These are phyloP conservation scores for Aeoliscus strigatus DNA, from an alignment of 2,797 vertebrate genomes.

Conservation along the genomic window DNA sequence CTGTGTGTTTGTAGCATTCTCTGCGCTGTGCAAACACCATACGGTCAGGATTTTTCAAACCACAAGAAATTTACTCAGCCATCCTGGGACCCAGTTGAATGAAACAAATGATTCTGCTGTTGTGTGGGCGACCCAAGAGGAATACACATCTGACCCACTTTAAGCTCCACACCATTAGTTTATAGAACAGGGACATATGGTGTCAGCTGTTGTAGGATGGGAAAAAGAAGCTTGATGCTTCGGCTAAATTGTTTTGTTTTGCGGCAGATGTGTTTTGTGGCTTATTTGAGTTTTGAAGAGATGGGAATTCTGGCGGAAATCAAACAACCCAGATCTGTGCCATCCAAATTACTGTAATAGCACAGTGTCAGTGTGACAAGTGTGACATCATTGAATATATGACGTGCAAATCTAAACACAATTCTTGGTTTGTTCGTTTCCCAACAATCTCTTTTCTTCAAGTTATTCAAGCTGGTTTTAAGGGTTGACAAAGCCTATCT, in stretches of 20 bases:
- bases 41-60: constrained; percentile 34
- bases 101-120: constrained; percentile 44
- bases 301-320: background rate
- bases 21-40: constrained; percentile 45
- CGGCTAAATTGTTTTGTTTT: constrained; percentile 18
- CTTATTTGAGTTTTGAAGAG: background rate
- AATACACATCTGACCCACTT: constrained; percentile 42
- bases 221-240: constrained; percentile 19
- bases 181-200: constrained; percentile 44
- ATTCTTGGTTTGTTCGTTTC: constrained; percentile 35
- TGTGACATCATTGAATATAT: background rate
- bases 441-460: constrained; percentile 42
- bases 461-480: constrained; percentile 50
- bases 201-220: constrained; percentile 11
- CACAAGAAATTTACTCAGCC: constrained; percentile 24
- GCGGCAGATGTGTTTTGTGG: constrained; percentile 23
- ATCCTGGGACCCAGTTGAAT: constrained; percentile 35
- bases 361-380: background rate
- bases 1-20: constrained; percentile 41
- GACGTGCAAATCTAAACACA: constrained; percentile 12
- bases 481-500: constrained; percentile 54
- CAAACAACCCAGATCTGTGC: background rate
- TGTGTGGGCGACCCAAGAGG: constrained; percentile 22
- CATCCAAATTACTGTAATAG: constrained; percentile 14
- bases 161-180: constrained; percentile 35